These are phyloP conservation scores for Penelope pileata DNA, from an alignment of 2,113 vertebrate species.

Conservation along the genomic window DNA sequence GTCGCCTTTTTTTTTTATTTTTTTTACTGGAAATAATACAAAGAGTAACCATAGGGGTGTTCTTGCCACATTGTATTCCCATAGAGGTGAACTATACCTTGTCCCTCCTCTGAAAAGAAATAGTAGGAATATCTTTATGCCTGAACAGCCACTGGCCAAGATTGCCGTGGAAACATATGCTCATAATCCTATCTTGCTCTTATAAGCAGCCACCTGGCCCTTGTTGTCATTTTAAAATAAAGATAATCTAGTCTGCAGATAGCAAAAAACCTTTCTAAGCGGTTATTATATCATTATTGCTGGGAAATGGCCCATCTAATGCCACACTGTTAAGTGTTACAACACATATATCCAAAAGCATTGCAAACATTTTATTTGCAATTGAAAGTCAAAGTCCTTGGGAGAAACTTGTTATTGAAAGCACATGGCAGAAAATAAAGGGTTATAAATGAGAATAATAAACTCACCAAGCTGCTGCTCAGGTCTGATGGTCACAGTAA, in stretches of 20 bases:
- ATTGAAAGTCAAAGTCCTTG: background rate
- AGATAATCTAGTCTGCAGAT: conserved; percentile 11
- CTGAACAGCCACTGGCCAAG: background rate
- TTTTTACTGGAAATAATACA: background rate
- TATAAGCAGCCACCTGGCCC: conserved; percentile 22
- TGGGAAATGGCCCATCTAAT: background rate
- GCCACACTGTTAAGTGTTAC: background rate
- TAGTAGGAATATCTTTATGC: conserved; percentile 27
- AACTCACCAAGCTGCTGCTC: background rate
- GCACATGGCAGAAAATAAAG: background rate
- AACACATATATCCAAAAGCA: background rate
- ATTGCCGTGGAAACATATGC: background rate
- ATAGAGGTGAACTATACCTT: background rate
- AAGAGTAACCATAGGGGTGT: background rate
- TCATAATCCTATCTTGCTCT: conserved; percentile 9
- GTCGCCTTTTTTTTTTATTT: no score
- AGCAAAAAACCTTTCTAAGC: background rate
- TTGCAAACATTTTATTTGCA: background rate
- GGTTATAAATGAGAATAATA: background rate
- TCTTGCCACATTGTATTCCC: background rate
- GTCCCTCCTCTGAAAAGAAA: background rate
- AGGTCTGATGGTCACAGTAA: background rate
- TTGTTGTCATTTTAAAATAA: conserved; percentile 37
- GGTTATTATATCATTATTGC: background rate
- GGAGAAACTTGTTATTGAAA: background rate